Evolutionary conservation across 2,888 invertebrate species (phyloP), one percentile per base, ranked within the genome.

Genomic region (Scelioninae gen. 1): DNA sequence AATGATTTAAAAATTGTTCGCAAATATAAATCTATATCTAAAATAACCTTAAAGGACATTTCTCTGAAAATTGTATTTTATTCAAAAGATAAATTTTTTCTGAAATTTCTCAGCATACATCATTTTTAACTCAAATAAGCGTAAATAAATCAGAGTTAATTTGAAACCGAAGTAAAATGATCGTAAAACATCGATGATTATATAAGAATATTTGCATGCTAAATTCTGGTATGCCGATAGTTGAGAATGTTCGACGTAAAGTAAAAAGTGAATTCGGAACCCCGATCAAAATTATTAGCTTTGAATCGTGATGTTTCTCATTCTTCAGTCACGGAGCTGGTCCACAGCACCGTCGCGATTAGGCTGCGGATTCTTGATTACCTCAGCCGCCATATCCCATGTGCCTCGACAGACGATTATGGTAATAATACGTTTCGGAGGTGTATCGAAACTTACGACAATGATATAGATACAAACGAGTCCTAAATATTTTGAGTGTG

Each of bases 261-360:
- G 58, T 77, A 49, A 65, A 78, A 72, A 63, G 71, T 40, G 58
- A 47, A 58, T 56, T 38, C 63, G 49, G 31, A 55, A n/a, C n/a
- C n/a, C n/a, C n/a, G n/a, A 76, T 66, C 72, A 58, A 80, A 76
- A 81, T 77, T 71, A 78, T 83, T 82, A 76, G 76, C 79, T 66
- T 84, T 77, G 84, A 83, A 85, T 85, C 86, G 87, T 86, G 87
- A 86, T 85, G 89, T 90, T 90, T 90, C 88, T 90, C 89, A 88
- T 91, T 91, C 90, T 90, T 89, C 89, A 90, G 90, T 91, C 91
- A 91, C 91, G n/a, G 91, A 91, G 87, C 88, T 6, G 88, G 88
- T 90, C 88, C 87, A 84, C 85, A 72, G 89, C 89, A 91, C 91
- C 91, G 91, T 90, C 90, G 90, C 91, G 92, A 92, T 92, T 91